Evolutionary conservation across 2,888 invertebrate species (phyloP), one percentile per base, ranked within the genome.

Genomic region (Antheraea yamamai): DNA sequence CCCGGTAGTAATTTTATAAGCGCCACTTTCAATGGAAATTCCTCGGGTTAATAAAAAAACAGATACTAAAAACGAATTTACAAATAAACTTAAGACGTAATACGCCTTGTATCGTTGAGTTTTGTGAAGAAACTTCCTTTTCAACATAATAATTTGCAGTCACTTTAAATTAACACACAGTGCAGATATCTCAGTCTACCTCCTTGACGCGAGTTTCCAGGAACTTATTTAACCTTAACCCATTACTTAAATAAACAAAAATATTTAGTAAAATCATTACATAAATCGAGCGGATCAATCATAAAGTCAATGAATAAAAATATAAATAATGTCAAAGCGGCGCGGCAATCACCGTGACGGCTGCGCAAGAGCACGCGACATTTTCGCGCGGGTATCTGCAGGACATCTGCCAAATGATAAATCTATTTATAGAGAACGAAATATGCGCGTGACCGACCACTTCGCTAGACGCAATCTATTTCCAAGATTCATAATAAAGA

Each of bases 381-480:
- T 89, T 88, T 84, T 87, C 85, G 83, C 85, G 76, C 78, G 78
- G 82, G 82, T 83, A 84, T 85, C 83, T 81, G 82, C 85, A 87
- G 87, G 85, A 89, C 90, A 87, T 89, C 88, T 94, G 94, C 94
- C 94, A 94, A 94, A 88, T 89, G 91, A 94, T 92, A 89, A 91
- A 89, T 81, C 85, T 94, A 94, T 90, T 88, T 89, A 88, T 93
- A 92, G 82, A 82, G 71, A 83, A 82, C 84, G 89, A 90, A 70
- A 88, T 91, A 91, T 90, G 91, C 94, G 92, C 92, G 93, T 94
- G 93, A 92, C 91, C 90, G 79, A 85, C 87, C 87, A 90, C 90
- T 93, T 90, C 84, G 85, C 88, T 82, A 88, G 83, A 86, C 85
- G 79, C 77, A 75, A 39, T 83, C 87, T 93, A 91, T 92, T 93